Base-by-base conservation (phyloP, 2,797 vertebrate species). In the Tangara arthus region DNA sequence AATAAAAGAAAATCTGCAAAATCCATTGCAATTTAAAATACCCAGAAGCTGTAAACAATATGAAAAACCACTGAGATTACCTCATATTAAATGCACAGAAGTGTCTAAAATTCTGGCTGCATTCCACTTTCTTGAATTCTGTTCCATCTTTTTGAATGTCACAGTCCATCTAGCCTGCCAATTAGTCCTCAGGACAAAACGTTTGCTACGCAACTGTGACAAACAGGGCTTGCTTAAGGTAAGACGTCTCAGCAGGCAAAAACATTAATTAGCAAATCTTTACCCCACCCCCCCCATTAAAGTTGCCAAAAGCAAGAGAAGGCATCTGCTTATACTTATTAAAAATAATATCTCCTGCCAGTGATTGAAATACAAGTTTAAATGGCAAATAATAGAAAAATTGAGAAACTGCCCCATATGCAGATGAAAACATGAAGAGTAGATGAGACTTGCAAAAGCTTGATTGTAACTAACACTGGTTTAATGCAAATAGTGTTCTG, bases 231-330 rank as follows among this genome's bases (percentile, higher is more conserved):
- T 55, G 77, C 55, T 93, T 82, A 88, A 92, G 50, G 87, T 90
- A 94, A 90, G 64, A 18, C 11, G 3, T n/a, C 59, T 77, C 92
- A 92, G 52, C 64, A 57, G 64, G 56, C 34, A 82, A 91, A 95
- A 79, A 28, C 68, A 87, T 91, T 93, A 85, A 94, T 95, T 94
- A 93, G 81, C 28, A 94, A 84, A 68, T 63, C 16, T n/a, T 23
- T 30, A 26, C 8, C 10, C 16, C 5, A 10, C 6, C 2, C 9
- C 11, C 34, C 52, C 46, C 19, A 35, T 28, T 87, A 55, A 82
- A 56, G 21, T 70, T 88, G 90, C 77, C 92, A 95, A 95, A 89
- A 89, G 66, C 70, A 92, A 89, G 41, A 82, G 37, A 79, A 90
- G 50, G 83, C 88, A 94, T 90, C 86, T 94, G 90, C 32, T 77